Evolutionary conservation across 2,888 invertebrate genomes (phyloP).

Genomic region (Spodoptera exigua): DNA sequence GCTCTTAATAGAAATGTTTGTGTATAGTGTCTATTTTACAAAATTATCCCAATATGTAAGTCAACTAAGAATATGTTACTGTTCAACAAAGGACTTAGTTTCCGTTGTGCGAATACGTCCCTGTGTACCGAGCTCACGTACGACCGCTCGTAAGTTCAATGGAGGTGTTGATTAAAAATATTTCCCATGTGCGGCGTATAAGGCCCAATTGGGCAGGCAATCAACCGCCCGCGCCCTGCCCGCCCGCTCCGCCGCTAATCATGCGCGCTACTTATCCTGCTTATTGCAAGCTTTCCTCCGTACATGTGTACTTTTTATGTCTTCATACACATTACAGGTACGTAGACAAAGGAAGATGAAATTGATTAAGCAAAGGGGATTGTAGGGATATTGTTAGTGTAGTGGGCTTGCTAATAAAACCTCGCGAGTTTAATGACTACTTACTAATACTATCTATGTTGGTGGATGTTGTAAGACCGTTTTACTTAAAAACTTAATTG

Average conservation of each 20-base stretch:
- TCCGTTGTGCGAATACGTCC: constrained; percentile 68
- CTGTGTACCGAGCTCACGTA: constrained; percentile 85
- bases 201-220: constrained; percentile 89
- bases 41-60: too few relatives aligned
- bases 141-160: constrained; percentile 90
- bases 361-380: constrained; percentile 44
- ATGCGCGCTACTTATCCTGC: constrained; percentile 66
- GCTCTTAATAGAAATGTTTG: too few relatives aligned
- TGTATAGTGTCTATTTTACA: too few relatives aligned
- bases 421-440: constrained; percentile 1
- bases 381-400: constrained; percentile 17
- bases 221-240: constrained; percentile 80
- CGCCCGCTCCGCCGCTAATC: constrained; percentile 80
- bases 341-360: constrained; percentile 55
- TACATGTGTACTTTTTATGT: constrained; percentile 51
- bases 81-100: constrained; percentile 44
- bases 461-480: not conserved
- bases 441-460: too few relatives aligned
- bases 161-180: constrained; percentile 90
- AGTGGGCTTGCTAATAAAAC: not conserved
- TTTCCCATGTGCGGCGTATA: constrained; percentile 90
- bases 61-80: not conserved
- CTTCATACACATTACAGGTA: constrained; percentile 54
- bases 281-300: constrained; percentile 58
- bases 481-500: too few relatives aligned